Percentiles rank a stretch among this genome's conserved stretches.
Conservation (phyloP, 2,113 vertebrate genomes). For the Otis tarda region DNA sequence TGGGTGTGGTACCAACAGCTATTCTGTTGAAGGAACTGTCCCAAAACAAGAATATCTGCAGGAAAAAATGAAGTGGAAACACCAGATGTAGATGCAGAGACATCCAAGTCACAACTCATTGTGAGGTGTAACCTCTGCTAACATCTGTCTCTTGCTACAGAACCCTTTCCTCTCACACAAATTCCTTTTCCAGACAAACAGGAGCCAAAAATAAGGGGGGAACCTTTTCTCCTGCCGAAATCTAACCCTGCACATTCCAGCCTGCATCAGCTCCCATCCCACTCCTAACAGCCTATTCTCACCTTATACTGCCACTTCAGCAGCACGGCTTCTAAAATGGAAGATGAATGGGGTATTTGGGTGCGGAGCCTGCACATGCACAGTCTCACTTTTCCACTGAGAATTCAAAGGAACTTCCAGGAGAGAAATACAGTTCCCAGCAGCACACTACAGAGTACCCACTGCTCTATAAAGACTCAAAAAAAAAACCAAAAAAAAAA, state of each 20-base stretch:
- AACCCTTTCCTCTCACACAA: neutral
- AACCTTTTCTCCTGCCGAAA: neutral
- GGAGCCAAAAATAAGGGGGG: neutral
- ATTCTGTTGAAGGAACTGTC: neutral
- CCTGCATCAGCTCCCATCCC: neutral
- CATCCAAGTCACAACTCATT: neutral
- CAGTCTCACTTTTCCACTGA: neutral
- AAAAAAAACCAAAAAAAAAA: neutral
- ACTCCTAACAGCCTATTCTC: neutral
- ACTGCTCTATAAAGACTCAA: neutral
- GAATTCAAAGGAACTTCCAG: neutral
- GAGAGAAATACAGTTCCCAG: neutral
- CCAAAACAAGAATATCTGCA: neutral
- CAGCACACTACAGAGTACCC: neutral
- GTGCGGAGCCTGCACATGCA: fast-evolving
- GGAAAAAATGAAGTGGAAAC: neutral
- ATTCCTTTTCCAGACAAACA: neutral
- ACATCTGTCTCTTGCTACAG: neutral
- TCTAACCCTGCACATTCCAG: neutral
- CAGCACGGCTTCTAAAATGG: neutral
- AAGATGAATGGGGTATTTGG: neutral
- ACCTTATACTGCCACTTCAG: neutral
- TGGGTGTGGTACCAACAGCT: neutral
- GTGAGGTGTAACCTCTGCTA: neutral
- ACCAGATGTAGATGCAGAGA: neutral